A percentile compares a stretch with the other conserved stretches of the same genome.
Conservation (phyloP, 2,113 vertebrate species). For the Galbula dea region DNA sequence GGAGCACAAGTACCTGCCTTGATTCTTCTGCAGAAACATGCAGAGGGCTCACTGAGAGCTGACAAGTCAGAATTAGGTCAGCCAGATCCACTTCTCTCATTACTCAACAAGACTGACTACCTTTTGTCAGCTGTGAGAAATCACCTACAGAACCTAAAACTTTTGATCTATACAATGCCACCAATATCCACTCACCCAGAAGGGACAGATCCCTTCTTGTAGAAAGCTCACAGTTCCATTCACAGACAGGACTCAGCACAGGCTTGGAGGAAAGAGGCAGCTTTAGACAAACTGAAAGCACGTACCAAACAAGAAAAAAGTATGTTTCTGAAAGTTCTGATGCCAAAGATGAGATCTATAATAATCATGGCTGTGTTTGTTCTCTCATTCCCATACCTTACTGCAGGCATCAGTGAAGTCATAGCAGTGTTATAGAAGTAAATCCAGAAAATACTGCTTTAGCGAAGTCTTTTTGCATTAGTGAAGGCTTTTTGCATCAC, state of each 20-base stretch:
- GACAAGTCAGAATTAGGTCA: background rate
- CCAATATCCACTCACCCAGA: background rate
- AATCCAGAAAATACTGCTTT: slow-evolving; percentile 19
- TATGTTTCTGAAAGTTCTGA: background rate
- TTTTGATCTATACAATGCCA: background rate
- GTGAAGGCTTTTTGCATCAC: slow-evolving; percentile 5
- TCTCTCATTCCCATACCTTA: background rate
- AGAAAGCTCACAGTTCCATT: background rate
- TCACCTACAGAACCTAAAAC: background rate
- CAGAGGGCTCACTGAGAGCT: background rate
- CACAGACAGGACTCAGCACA: background rate
- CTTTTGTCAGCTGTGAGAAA: background rate
- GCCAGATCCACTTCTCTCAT: background rate
- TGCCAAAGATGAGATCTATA: background rate
- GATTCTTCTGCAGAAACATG: background rate
- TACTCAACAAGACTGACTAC: background rate
- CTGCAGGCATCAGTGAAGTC: background rate
- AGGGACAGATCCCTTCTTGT: background rate
- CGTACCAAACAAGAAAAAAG: background rate
- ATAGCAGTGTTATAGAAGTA: background rate
- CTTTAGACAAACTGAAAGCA: background rate
- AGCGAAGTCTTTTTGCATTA: slow-evolving; percentile 9
- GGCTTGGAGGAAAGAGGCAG: background rate
- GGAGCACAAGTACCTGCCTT: background rate
- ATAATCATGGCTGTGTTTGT: background rate